Base-by-base conservation (phyloP, 2,888 invertebrate species). In the Timema cristinae region DNA sequence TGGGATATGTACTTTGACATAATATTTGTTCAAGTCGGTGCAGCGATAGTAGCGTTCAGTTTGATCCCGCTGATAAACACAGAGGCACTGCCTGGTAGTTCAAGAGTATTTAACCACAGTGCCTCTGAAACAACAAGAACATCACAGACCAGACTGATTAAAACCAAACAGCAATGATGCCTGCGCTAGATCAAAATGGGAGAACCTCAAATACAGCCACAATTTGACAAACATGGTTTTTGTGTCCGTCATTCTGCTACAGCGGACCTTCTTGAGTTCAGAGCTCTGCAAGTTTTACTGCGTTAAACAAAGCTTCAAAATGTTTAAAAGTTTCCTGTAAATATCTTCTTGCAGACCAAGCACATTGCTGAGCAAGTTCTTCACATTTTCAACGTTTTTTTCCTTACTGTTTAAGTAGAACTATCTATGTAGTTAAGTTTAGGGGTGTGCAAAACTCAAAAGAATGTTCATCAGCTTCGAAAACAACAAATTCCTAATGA, bases 71-170 rank as follows among this genome's bases (percentile, higher is more conserved):
- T 32, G 32, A 32, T 32, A 32, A 32, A 32, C 32, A 47, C 51
- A 54, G 71, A 67, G 67, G 68, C 71, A 51, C 52, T 68, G 54
- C 71, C 67, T 32, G 32, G 32, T 32, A 32, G 32, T 32, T 32
- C 32, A 32, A 32, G 68, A 54, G 50, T 54, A 51, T 59, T 61
- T 52, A 77, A 87, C 86, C 84, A 87, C 87, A 90, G 91, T 92
- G 92, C 92, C 92, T 92, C 92, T 92, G 91, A 90, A 91, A 86
- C 89, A 86, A 83, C 82, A 82, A 84, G 85, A 84, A 88, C 67
- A 50, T 86, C 81, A 82, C 81, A 81, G 81, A 82, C 84, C 83
- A 83, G 83, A 84, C 84, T 84, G 83, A 84, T 84, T 82, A 84
- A 63, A 32, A 48, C 63, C 32, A 48, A n/a, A 48, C 63, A 63